These are phyloP conservation scores for Actenoides lindsayi DNA, from an alignment of 2,113 vertebrate genomes.

Conservation along the genomic window DNA sequence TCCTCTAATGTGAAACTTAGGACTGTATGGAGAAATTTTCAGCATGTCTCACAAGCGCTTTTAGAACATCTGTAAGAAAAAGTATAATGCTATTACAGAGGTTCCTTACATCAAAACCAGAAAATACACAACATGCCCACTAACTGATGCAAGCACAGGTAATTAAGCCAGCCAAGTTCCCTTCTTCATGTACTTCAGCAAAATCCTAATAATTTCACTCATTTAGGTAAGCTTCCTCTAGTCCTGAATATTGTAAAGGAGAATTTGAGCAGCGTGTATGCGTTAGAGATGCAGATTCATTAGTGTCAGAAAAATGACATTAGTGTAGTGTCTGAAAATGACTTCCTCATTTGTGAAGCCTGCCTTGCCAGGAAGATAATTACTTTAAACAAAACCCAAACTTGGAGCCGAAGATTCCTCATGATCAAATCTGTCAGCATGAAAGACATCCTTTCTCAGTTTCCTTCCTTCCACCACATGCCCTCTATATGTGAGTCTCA, in stretches of 20 bases:
- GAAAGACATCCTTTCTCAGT: constrained; percentile 26
- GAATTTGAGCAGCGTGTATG: background rate
- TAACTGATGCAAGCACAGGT: background rate
- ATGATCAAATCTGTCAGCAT: constrained; percentile 29
- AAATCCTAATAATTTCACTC: background rate
- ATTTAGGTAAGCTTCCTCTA: background rate
- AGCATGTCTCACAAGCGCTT: background rate
- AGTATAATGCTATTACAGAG: background rate
- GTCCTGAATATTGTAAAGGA: background rate
- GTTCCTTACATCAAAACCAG: background rate
- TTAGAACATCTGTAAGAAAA: background rate
- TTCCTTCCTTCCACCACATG: constrained; percentile 17
- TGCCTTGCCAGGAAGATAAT: constrained; percentile 21
- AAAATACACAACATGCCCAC: background rate
- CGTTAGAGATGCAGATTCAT: background rate
- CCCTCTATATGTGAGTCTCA: background rate
- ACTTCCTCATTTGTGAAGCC: constrained; percentile 33
- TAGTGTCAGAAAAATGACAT: background rate
- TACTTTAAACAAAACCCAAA: constrained; percentile 50
- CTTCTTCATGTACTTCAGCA: background rate
- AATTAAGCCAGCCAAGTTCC: background rate
- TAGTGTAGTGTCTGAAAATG: background rate
- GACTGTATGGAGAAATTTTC: background rate
- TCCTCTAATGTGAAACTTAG: background rate
- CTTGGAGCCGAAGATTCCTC: background rate